Evolutionary conservation across 2,888 invertebrate genomes (phyloP), one percentile per base, ranked within the genome.

Genomic region (Chymomyza amoena): DNA sequence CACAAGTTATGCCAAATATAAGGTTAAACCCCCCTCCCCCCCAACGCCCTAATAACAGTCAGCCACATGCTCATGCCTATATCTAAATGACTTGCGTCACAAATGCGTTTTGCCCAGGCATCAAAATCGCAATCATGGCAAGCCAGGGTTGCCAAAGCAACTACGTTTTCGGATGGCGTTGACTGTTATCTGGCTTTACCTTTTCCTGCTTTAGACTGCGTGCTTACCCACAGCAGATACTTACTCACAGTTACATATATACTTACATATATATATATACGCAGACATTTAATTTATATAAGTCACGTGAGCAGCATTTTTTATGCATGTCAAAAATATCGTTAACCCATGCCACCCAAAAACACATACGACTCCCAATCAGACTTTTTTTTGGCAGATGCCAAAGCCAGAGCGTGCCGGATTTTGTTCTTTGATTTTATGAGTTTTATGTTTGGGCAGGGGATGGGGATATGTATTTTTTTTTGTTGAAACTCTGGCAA

Each of bases 301-400:
- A 82, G 81, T 86, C 82, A 86, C 87, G 82, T 82, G 82, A 86
- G 84, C 71, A 61, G 81, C 71, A 82, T 82, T 82, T 80, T 86
- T 86, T 77, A 85, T 81, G 77, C 32, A 64, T 61, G 65, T 28
- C 57, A 65, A 65, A 63, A 61, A 51, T 5, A 56, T 18, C 25
- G 20, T 59, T 51, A 6, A 18, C 51, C 57, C 32, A 13, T 61
- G 52, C 57, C 61, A 36, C 59, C 13, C 6, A 15, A 25, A 16
- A 25, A 16, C 57, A 25, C 57, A 57, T 9, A 25, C 13, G 4
- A 45, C 39, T 45, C 39, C 39, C 39, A 45, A 45, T 45, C 39
- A 45, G 39, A 45, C 13, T 13, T 45, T 45, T 45, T 45, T 45
- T 45, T 45, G 18, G 25, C 56, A 56, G 25, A 13, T 56, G 56